Conservation (phyloP, 2,797 vertebrate species). For the Phalloptychus januarius region DNA sequence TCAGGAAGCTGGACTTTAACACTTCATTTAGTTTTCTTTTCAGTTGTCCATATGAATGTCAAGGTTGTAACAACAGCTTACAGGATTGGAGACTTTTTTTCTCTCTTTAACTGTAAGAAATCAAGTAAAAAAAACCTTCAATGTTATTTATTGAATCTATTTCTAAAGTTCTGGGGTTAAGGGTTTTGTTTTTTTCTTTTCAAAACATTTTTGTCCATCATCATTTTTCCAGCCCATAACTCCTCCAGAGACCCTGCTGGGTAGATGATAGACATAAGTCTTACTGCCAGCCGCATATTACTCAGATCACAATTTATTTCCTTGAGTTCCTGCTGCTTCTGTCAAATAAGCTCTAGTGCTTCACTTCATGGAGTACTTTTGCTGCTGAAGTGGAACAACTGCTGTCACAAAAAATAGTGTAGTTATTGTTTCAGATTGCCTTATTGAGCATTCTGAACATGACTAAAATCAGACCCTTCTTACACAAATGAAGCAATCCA, state of each 20-base stretch:
- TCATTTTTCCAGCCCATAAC: not conserved
- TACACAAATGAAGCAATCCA: not conserved
- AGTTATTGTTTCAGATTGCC: not conserved
- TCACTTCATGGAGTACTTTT: not conserved
- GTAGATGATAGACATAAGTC: not conserved
- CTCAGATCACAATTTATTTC: slow-evolving; percentile 6
- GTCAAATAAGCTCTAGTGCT: not conserved
- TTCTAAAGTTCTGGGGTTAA: slow-evolving; percentile 19
- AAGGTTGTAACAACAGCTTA: not conserved
- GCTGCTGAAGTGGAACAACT: not conserved
- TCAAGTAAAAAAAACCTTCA: not conserved
- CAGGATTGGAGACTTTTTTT: not conserved
- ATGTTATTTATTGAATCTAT: slow-evolving; percentile 20
- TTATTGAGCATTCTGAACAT: not conserved
- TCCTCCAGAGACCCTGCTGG: slow-evolving; percentile 1
- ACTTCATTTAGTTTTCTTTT: not conserved
- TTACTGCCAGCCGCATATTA: not conserved
- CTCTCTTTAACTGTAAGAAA: not conserved
- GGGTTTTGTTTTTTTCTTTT: not conserved
- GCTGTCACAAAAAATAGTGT: not conserved
- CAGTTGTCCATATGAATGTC: not conserved
- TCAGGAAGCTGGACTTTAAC: not conserved
- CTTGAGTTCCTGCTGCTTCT: slow-evolving; percentile 2
- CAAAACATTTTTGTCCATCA: not conserved
- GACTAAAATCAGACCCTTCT: not conserved